These are phyloP conservation scores for Prionailurus bengalensis DNA, from an alignment of 2,113 vertebrate species.

Conservation along the genomic window DNA sequence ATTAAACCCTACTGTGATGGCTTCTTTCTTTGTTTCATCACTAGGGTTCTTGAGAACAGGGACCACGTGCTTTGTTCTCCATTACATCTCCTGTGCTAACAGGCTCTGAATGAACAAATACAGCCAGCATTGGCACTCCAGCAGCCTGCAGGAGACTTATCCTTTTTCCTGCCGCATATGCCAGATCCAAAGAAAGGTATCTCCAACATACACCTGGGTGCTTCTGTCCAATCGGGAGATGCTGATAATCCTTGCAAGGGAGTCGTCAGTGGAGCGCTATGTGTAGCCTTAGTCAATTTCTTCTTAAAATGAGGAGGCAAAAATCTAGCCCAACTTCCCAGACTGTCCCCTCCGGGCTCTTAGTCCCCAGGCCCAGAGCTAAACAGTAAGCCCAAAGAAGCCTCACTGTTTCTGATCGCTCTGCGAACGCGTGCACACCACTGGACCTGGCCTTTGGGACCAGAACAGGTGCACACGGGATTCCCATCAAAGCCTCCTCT, in stretches of 20 bases:
- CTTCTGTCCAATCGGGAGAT: neutral
- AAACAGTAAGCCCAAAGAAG: neutral
- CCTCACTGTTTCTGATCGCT: neutral
- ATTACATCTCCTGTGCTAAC: neutral
- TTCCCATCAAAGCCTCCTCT: neutral
- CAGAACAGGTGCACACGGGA: neutral
- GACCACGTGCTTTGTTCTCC: neutral
- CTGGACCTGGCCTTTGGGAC: accelerated
- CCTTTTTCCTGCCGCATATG: neutral
- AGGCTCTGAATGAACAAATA: neutral
- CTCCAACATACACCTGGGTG: neutral
- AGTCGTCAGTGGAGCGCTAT: neutral
- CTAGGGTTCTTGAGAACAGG: neutral
- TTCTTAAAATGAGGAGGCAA: neutral
- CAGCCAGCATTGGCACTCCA: neutral
- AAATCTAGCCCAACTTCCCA: neutral
- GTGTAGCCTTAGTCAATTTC: neutral
- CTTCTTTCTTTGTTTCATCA: neutral
- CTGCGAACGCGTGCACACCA: neutral
- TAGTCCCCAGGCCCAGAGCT: neutral
- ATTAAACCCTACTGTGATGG: neutral
- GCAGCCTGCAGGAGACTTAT: neutral
- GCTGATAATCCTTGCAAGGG: neutral
- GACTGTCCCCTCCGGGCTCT: neutral
- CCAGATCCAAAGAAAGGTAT: neutral